These are phyloP conservation scores for Aspidapion aeneum DNA, from an alignment of 2,888 invertebrate genomes.

Conservation along the genomic window DNA sequence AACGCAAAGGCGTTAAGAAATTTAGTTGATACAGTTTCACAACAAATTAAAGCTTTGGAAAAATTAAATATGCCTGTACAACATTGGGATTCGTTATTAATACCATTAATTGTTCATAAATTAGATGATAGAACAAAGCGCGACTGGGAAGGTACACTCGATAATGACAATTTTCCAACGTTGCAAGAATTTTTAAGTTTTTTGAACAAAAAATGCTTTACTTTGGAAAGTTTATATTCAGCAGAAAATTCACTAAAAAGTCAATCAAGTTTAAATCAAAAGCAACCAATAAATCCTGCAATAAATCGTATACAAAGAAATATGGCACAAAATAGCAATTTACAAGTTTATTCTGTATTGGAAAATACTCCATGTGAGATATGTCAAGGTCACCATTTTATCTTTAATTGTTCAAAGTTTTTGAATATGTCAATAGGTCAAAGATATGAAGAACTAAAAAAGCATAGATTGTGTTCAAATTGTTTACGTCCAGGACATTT, in stretches of 20 bases:
- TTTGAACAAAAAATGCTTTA: conserved; percentile 20
- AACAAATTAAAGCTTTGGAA: conserved; percentile 16
- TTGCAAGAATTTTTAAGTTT: conserved; percentile 13
- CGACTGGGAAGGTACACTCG: conserved; percentile 17
- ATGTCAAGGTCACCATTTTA: conserved; percentile 5
- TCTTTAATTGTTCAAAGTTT: conserved; percentile 9
- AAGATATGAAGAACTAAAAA: conserved; percentile 13
- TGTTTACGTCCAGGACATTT: conserved; percentile 17
- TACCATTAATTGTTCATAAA: conserved; percentile 18
- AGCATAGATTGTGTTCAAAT: conserved; percentile 13
- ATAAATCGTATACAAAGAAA: no score
- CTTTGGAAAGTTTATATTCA: conserved; percentile 17
- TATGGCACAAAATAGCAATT: no score
- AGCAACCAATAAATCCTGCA: no score
- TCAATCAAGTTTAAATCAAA: no score
- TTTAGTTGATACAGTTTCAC: conserved; percentile 17
- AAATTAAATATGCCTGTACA: conserved; percentile 20
- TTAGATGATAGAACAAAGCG: conserved; percentile 18
- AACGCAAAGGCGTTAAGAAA: conserved; percentile 8
- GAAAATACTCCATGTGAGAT: conserved; percentile 1
- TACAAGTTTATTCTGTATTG: no score
- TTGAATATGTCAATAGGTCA: background rate
- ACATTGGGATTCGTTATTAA: conserved; percentile 20
- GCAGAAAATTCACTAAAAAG: no score
- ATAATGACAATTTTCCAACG: conserved; percentile 10